phyloP scores from a whole-genome alignment of 2,797 vertebrate genomes.

The Graptemys geographica region DNA sequence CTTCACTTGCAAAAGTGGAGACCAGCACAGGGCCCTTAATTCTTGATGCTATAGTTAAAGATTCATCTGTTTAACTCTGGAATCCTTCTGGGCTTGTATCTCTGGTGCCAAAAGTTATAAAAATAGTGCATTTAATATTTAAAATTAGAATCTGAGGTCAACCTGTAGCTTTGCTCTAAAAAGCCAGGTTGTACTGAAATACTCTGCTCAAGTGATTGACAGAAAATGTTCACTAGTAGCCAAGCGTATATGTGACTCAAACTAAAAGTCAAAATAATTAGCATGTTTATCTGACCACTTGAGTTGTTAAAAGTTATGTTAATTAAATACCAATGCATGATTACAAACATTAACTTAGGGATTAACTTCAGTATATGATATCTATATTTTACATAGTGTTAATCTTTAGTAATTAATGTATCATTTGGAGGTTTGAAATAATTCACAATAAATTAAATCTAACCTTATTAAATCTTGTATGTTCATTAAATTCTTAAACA shows the following conservation, averaged over 20 bases:
- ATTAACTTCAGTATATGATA: slow-evolving; percentile 34
- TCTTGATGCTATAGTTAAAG: slow-evolving; percentile 1
- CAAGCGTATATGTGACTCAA: background rate
- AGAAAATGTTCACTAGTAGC: background rate
- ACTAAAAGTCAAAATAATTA: slow-evolving; percentile 41
- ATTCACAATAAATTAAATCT: slow-evolving; percentile 46
- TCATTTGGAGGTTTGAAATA: slow-evolving; percentile 39
- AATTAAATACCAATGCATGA: slow-evolving; percentile 42
- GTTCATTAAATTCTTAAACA: slow-evolving; percentile 64
- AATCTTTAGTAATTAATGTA: slow-evolving; percentile 48
- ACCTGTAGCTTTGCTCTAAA: background rate
- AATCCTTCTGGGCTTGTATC: background rate
- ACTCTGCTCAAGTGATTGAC: background rate
- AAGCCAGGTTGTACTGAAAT: background rate
- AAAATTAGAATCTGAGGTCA: slow-evolving; percentile 44
- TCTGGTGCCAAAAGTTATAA: background rate
- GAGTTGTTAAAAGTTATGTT: background rate
- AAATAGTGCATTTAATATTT: background rate
- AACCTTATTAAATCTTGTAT: slow-evolving; percentile 21
- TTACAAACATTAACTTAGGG: slow-evolving; percentile 31
- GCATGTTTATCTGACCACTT: background rate
- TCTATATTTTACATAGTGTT: slow-evolving; percentile 17
- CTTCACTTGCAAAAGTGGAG: background rate
- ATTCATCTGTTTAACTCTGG: background rate
- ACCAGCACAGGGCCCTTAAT: background rate